Percentiles rank a stretch among this genome's conserved stretches.
These are phyloP conservation scores for Macquaria australasica DNA, from an alignment of 2,113 vertebrate genomes.

Conservation along the genomic window DNA sequence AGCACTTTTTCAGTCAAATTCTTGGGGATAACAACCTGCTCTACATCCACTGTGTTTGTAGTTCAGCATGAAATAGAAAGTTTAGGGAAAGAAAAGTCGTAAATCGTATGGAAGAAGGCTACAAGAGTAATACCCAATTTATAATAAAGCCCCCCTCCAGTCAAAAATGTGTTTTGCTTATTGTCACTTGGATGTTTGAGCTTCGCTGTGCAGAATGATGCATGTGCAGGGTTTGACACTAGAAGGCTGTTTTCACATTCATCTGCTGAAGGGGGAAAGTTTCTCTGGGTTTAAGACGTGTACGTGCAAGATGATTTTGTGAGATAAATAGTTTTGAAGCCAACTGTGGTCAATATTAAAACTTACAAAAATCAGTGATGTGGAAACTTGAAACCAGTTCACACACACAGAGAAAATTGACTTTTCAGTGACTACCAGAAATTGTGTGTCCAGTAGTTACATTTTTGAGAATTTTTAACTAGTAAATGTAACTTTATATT, in stretches of 20 bases:
- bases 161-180: not conserved
- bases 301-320: not conserved
- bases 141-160: not conserved
- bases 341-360: not conserved
- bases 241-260: not conserved
- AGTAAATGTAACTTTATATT: too few species aligned
- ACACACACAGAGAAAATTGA: not conserved
- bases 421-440: too few species aligned
- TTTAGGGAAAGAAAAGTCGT: not conserved
- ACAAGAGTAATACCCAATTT: not conserved
- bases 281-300: not conserved
- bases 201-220: not conserved
- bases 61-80: not conserved
- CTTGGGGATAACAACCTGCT: conserved; percentile 32
- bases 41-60: conserved; percentile 8
- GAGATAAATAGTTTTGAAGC: not conserved
- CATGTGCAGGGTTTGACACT: not conserved
- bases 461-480: too few species aligned
- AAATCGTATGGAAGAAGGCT: not conserved
- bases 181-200: not conserved
- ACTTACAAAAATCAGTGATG: not conserved
- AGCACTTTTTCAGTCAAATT: conserved; percentile 46
- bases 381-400: not conserved
- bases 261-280: not conserved
- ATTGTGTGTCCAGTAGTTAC: too few species aligned